Evolutionary conservation across 2,113 vertebrate genomes (phyloP).

Genomic region (Chloebia gouldiae): DNA sequence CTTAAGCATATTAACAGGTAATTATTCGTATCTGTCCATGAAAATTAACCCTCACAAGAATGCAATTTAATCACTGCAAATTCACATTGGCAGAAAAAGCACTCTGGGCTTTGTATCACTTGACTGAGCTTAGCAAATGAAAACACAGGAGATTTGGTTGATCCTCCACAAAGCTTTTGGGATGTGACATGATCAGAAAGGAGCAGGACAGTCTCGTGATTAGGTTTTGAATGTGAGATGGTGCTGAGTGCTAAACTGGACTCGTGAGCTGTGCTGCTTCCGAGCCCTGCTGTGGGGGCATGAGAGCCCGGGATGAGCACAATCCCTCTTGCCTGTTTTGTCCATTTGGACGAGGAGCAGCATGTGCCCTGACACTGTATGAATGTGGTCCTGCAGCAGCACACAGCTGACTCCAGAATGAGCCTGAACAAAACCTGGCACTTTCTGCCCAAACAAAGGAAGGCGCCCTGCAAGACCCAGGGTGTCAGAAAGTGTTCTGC

Average conservation of each 20-base stretch:
- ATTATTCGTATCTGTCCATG: neutral
- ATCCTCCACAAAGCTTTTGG: neutral
- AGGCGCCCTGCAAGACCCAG: neutral
- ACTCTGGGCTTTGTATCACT: neutral
- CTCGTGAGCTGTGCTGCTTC: neutral
- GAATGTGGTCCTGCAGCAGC: neutral
- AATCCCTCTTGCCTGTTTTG: neutral
- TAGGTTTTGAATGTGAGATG: neutral
- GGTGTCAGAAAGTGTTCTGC: neutral
- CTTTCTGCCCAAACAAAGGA: neutral
- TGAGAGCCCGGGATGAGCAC: accelerated
- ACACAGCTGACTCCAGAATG: neutral
- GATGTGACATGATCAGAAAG: neutral
- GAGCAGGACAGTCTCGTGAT: neutral
- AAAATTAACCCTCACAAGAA: neutral
- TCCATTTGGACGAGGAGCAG: neutral
- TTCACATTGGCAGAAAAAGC: neutral
- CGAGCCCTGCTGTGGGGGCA: neutral
- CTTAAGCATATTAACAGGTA: slow-evolving; percentile 2
- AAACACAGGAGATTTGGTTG: neutral
- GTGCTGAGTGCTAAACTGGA: accelerated
- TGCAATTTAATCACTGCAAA: neutral
- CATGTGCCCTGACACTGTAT: neutral
- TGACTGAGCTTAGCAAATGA: slow-evolving; percentile 28
- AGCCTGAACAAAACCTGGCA: neutral